These are phyloP conservation scores for Gobius niger DNA, from an alignment of 2,113 vertebrate genomes.

Conservation along the genomic window DNA sequence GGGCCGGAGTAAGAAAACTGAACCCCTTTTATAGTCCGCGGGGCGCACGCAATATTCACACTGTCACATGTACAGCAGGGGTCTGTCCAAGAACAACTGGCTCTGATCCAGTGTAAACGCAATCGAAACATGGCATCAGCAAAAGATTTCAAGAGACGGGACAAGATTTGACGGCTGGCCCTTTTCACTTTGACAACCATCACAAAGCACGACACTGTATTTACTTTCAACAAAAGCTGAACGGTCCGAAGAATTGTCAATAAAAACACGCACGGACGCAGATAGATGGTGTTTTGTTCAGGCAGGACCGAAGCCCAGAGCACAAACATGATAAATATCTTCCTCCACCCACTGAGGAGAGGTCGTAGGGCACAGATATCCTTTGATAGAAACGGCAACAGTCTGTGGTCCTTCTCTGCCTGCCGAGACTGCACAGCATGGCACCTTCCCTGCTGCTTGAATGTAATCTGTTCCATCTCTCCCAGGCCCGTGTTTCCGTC, in stretches of 20 bases:
- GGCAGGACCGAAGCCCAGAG: not conserved
- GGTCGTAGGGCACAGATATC: slow-evolving; percentile 7
- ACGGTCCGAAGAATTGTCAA: not conserved
- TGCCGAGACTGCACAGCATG: slow-evolving; percentile 24
- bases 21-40: too few species aligned
- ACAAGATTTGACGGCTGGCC: too few species aligned
- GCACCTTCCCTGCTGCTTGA: slow-evolving; percentile 3
- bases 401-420: slow-evolving; percentile 15
- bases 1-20: too few species aligned
- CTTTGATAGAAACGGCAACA: slow-evolving; percentile 29
- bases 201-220: too few species aligned
- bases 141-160: too few species aligned
- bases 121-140: too few species aligned
- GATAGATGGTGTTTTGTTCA: not conserved
- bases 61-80: too few species aligned
- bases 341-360: not conserved
- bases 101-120: too few species aligned
- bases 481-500: not conserved
- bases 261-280: not conserved
- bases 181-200: too few species aligned
- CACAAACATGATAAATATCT: not conserved
- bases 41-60: too few species aligned
- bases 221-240: not conserved
- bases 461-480: slow-evolving; percentile 14
- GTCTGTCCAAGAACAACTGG: too few species aligned